phyloP scores from a whole-genome alignment of 2,797 vertebrate genomes.

The Taenioides sp. region DNA sequence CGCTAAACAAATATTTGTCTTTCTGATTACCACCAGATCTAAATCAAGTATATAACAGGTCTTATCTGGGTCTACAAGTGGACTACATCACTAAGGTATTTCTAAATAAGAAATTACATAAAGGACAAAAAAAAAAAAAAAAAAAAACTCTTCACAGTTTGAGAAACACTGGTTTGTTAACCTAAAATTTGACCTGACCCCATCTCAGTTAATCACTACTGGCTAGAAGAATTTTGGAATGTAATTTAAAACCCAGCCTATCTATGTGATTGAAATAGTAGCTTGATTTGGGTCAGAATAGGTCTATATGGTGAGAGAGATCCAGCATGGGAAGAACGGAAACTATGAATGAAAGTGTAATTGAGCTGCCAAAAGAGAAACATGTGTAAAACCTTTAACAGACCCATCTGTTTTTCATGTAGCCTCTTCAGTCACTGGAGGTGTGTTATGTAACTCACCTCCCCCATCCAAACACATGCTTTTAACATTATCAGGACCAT shows the following conservation, averaged over 20 bases:
- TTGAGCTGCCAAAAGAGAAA: conserved; percentile 19
- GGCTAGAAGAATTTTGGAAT: not conserved
- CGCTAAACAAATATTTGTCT: too few species aligned
- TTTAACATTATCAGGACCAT: conserved; percentile 26
- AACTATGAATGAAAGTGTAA: conserved; percentile 31
- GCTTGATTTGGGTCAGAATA: not conserved
- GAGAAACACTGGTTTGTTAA: too few species aligned
- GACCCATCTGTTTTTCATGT: conserved; percentile 57
- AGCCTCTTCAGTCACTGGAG: conserved; percentile 28
- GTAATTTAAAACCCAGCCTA: not conserved
- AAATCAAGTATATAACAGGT: too few species aligned
- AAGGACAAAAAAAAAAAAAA: too few species aligned
- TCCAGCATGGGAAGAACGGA: conserved; percentile 23
- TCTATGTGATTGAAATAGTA: not conserved
- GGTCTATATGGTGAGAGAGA: not conserved
- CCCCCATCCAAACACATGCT: conserved; percentile 49
- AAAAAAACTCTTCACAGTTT: too few species aligned
- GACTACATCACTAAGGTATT: too few species aligned
- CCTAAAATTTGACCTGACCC: not conserved
- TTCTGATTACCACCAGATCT: too few species aligned
- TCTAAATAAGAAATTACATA: too few species aligned
- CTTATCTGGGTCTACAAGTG: too few species aligned
- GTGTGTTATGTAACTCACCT: conserved; percentile 45
- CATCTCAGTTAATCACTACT: not conserved
- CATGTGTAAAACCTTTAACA: conserved; percentile 20